Percentiles rank a stretch among this genome's conserved stretches.
These are phyloP conservation scores for Catotricha subobsoleta DNA, from an alignment of 2,888 invertebrate genomes.

Conservation along the genomic window DNA sequence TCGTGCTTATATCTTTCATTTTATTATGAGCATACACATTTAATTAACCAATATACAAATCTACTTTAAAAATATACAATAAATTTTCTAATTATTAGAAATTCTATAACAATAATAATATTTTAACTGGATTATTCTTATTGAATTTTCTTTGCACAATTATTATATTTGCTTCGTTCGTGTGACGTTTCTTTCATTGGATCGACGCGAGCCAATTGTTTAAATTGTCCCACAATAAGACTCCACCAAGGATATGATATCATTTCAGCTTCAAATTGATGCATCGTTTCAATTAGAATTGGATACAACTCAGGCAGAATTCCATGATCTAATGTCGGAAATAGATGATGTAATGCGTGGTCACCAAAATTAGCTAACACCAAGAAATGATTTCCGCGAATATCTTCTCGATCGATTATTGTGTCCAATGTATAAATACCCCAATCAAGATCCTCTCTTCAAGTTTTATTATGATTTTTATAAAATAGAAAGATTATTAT, in stretches of 20 bases:
- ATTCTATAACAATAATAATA: no score
- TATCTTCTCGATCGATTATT: slow-evolving; percentile 48
- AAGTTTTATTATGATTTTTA: neutral
- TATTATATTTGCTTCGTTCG: no score
- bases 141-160: no score
- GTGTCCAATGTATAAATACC: slow-evolving; percentile 60
- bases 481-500: neutral
- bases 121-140: no score
- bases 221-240: slow-evolving; percentile 47
- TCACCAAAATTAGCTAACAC: slow-evolving; percentile 57
- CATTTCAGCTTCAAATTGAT: slow-evolving; percentile 24
- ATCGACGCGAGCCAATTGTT: slow-evolving; percentile 34
- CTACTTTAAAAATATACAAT: no score
- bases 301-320: slow-evolving; percentile 47
- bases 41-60: no score
- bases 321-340: slow-evolving; percentile 64
- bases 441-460: slow-evolving; percentile 43
- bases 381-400: slow-evolving; percentile 45
- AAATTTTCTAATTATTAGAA: no score
- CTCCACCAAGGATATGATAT: slow-evolving; percentile 36
- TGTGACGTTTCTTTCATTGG: slow-evolving; percentile 21
- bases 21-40: no score
- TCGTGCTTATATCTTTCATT: no score
- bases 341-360: slow-evolving; percentile 61
- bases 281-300: slow-evolving; percentile 26